phyloP scores from a whole-genome alignment of 2,797 vertebrate species.

The Glyptemys insculpta region DNA sequence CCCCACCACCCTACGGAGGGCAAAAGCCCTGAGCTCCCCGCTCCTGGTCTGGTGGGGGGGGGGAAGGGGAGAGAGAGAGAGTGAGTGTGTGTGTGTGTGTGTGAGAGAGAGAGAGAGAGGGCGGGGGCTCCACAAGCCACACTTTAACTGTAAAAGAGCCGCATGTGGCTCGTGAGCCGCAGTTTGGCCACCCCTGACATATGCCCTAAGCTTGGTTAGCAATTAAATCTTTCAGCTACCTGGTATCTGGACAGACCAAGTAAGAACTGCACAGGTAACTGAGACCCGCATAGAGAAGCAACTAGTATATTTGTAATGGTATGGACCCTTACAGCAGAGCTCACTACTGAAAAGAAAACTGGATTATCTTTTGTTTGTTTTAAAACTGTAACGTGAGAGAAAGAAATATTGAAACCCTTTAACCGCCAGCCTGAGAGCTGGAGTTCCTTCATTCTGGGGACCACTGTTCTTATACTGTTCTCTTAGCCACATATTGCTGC shows the following conservation, averaged over 20 bases:
- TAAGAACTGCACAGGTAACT: slow-evolving; percentile 58
- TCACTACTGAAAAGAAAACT: slow-evolving; percentile 70
- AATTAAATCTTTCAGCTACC: not conserved
- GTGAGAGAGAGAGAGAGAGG: too few species aligned
- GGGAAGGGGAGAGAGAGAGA: fast-evolving
- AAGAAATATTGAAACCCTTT: slow-evolving; percentile 33
- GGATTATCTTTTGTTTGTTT: slow-evolving; percentile 72
- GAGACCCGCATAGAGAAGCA: slow-evolving; percentile 68
- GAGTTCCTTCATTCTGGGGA: slow-evolving; percentile 39
- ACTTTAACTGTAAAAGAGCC: too few species aligned
- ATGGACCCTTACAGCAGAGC: slow-evolving; percentile 55
- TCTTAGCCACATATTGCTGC: not conserved
- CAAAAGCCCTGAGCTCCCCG: too few species aligned
- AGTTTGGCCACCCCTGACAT: too few species aligned
- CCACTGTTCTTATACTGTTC: not conserved
- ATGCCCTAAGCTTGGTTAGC: not conserved
- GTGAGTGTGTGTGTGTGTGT: too few species aligned
- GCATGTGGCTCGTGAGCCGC: too few species aligned
- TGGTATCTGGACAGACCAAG: not conserved
- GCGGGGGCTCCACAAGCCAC: too few species aligned
- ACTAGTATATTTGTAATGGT: slow-evolving; percentile 75
- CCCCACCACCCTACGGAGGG: too few species aligned
- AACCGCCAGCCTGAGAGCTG: not conserved
- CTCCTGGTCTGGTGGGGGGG: too few species aligned
- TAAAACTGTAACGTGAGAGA: slow-evolving; percentile 53